A percentile compares a stretch with the other conserved stretches of the same genome.
Evolutionary conservation across 2,797 vertebrate species (phyloP).

Genomic region (Coracias cyanogaster): DNA sequence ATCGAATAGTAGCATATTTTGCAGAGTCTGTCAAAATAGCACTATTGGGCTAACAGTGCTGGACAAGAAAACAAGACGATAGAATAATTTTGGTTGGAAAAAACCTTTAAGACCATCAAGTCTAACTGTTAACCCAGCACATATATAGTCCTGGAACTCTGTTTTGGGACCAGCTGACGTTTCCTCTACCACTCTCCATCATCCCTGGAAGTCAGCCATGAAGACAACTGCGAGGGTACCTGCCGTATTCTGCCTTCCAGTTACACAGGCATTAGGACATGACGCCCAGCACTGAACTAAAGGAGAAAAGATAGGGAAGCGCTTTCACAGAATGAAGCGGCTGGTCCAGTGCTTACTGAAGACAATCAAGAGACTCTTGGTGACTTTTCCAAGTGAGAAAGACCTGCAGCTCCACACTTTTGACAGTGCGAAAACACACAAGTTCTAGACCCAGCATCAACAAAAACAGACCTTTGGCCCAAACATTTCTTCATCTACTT

Average conservation of each 20-base stretch:
- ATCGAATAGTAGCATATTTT: background rate
- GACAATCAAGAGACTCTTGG: background rate
- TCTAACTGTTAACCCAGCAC: background rate
- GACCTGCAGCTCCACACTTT: background rate
- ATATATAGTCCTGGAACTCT: background rate
- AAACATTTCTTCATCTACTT: background rate
- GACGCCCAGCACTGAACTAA: background rate
- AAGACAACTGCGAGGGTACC: background rate
- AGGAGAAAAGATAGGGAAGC: background rate
- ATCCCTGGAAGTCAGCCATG: background rate
- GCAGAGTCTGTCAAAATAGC: background rate
- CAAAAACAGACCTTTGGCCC: background rate
- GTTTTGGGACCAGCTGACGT: background rate
- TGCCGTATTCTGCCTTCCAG: background rate
- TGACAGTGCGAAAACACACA: background rate
- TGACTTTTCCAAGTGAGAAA: background rate
- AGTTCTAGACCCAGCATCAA: background rate
- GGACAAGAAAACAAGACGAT: background rate
- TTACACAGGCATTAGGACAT: accelerated
- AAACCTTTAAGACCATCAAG: background rate
- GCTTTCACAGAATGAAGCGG: background rate
- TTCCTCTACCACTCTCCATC: background rate
- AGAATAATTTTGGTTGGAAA: background rate
- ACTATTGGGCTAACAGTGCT: background rate
- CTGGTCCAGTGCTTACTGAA: background rate